Evolutionary conservation across 2,797 vertebrate species (phyloP).

Genomic region (Mus caroli): DNA sequence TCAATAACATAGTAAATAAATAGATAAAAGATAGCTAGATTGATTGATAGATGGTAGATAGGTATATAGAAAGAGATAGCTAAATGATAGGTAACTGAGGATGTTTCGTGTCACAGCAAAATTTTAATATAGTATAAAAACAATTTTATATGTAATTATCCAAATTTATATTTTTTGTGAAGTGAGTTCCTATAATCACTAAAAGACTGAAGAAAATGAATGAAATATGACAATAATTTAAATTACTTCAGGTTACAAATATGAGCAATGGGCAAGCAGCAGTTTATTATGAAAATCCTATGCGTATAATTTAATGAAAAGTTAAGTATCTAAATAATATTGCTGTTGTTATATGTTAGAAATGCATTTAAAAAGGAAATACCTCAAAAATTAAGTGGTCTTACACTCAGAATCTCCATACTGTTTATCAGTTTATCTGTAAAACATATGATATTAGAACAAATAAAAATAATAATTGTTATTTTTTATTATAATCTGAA

Average conservation of each 20-base stretch:
- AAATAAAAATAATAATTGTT: background rate
- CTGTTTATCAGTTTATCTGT: background rate
- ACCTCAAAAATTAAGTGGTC: background rate
- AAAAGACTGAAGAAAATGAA: background rate
- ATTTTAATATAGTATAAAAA: background rate
- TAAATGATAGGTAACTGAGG: background rate
- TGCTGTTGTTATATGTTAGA: background rate
- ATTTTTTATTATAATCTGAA: constrained; percentile 26
- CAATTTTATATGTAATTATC: background rate
- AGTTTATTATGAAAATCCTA: background rate
- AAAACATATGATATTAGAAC: background rate
- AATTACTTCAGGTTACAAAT: background rate
- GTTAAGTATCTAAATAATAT: background rate
- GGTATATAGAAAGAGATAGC: too few relatives aligned
- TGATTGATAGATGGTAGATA: too few relatives aligned
- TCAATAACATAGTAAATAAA: background rate
- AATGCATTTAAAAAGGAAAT: background rate
- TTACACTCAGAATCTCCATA: background rate
- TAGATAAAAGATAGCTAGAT: too few relatives aligned
- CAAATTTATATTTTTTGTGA: background rate
- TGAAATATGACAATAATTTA: background rate
- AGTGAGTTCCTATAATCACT: background rate
- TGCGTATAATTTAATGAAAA: constrained; percentile 4
- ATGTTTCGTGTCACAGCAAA: background rate
- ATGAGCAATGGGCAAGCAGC: background rate